These are phyloP conservation scores for Proterorhinus semilunaris DNA, from an alignment of 2,113 vertebrate genomes.

Conservation along the genomic window DNA sequence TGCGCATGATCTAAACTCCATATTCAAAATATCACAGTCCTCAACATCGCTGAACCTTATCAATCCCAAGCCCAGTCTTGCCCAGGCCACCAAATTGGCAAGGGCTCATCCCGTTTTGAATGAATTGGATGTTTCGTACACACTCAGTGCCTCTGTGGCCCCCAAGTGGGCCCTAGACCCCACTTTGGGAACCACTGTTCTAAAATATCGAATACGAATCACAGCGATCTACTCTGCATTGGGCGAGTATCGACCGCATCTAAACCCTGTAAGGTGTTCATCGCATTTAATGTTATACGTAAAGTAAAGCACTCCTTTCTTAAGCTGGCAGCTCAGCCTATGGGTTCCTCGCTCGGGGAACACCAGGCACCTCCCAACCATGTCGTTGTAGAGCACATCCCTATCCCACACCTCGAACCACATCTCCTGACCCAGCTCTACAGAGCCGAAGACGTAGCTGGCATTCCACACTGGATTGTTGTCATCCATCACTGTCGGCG, in stretches of 20 bases:
- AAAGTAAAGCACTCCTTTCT: conserved; percentile 72
- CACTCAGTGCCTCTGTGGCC: too few species aligned
- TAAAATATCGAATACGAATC: too few species aligned
- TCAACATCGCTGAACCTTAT: too few species aligned
- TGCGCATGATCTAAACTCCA: too few species aligned
- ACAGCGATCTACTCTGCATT: conserved; percentile 46
- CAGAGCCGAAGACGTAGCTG: conserved; percentile 66
- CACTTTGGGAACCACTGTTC: too few species aligned
- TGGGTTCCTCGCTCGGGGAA: conserved; percentile 70
- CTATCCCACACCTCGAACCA: conserved; percentile 79
- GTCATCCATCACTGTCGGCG: conserved; percentile 65
- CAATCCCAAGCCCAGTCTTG: too few species aligned
- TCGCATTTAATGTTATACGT: conserved; percentile 70
- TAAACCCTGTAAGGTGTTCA: conserved; percentile 70
- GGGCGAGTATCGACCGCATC: conserved; percentile 74
- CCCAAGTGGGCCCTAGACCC: too few species aligned
- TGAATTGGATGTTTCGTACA: too few species aligned
- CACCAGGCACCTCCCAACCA: conserved; percentile 62
- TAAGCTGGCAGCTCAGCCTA: conserved; percentile 72
- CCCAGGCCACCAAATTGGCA: too few species aligned
- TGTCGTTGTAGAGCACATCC: conserved; percentile 72
- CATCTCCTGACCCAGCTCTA: conserved; percentile 71
- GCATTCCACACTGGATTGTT: conserved; percentile 75
- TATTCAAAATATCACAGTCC: too few species aligned
- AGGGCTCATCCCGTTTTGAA: too few species aligned